Base-by-base conservation (phyloP, 2,888 invertebrate species). In the Endomychus coccineus region DNA sequence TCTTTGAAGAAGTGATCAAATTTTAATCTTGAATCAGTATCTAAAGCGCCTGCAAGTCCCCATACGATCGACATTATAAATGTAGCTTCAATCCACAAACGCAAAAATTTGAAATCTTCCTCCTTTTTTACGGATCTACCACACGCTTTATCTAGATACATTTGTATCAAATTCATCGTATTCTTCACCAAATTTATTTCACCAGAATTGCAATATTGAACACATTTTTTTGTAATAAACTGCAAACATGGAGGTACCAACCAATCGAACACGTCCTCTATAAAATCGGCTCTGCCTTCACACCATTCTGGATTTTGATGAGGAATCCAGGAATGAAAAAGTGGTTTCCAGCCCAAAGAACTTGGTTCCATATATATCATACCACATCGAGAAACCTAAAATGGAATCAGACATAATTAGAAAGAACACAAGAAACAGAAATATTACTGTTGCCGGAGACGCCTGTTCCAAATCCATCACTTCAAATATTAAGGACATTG, bases 301-400 rank as follows among this genome's bases (percentile, higher is more conserved):
- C 83, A 83, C 80, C 85, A 86, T 24, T 70, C 64, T 2, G 70
- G 73, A 65, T 74, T 77, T 13, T 76, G 66, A 9, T 67, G 71
- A 6, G 78, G 75, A 1, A 89, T 51, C 92, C 94, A 94, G 0
- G 89, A 88, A 44, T 75, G 73, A 15, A 85, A 73, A 53, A 90
- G 80, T 0, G 89, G 83, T 44, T 71, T 68, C 80, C 89, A 91
- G 2, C 92, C 92, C 4, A 94, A 69, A 1, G 83, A 79, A 1
- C 73, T 62, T 0, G 92, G 83, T 63, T 95, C 92, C 73, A 94
- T 77, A 60, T 87, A 90, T 49, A 90, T 84, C 86, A 90, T 89
- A 28, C 89, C 89, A 63, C 89, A 90, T 35, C 89, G 74, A 9
- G 88, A 88, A 3, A 65, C 64, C 63, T 62, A 27, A 16, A 44